Percentiles rank a stretch among this genome's conserved stretches.
Evolutionary conservation across 1,140 invertebrate genomes (phyloP).

Genomic region (Dendrolimus kikuchii): DNA sequence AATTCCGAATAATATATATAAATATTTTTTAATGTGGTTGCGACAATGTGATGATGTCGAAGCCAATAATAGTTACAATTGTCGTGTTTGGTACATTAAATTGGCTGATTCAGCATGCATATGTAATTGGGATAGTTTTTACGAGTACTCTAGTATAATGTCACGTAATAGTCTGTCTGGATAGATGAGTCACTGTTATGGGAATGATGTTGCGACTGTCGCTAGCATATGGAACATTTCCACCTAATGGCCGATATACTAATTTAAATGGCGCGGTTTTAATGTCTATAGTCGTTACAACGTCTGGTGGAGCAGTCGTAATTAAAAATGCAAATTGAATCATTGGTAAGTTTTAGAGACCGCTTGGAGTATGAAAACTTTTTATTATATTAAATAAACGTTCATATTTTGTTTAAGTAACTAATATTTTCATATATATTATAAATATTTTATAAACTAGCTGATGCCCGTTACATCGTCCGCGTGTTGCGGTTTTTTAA

Average conservation of each 20-base stretch:
- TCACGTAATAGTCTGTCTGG: not conserved
- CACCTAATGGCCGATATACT: not conserved
- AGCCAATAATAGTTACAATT: not conserved
- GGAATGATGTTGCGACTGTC: not conserved
- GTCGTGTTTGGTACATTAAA: conserved; percentile 4
- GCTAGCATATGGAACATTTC: not conserved
- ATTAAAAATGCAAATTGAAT: conserved; percentile 2
- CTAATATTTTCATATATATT: too few species aligned
- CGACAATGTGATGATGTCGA: too few species aligned
- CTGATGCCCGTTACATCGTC: too few species aligned
- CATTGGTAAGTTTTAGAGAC: not conserved
- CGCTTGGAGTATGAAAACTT: too few species aligned
- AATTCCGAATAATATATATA: too few species aligned
- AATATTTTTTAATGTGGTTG: too few species aligned
- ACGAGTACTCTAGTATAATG: conserved; percentile 1
- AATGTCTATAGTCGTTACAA: conserved; percentile 2
- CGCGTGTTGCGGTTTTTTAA: too few species aligned
- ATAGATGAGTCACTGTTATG: not conserved
- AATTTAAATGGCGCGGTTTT: conserved; percentile 3
- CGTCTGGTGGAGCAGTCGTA: not conserved
- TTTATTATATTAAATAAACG: too few species aligned
- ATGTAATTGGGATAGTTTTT: conserved; percentile 20
- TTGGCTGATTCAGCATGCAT: conserved; percentile 15
- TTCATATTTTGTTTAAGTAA: too few species aligned
- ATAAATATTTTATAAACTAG: too few species aligned